A percentile compares a stretch with the other conserved stretches of the same genome.
These are phyloP conservation scores for Hippocampus guttulatus DNA, from an alignment of 2,113 vertebrate species.

Conservation along the genomic window DNA sequence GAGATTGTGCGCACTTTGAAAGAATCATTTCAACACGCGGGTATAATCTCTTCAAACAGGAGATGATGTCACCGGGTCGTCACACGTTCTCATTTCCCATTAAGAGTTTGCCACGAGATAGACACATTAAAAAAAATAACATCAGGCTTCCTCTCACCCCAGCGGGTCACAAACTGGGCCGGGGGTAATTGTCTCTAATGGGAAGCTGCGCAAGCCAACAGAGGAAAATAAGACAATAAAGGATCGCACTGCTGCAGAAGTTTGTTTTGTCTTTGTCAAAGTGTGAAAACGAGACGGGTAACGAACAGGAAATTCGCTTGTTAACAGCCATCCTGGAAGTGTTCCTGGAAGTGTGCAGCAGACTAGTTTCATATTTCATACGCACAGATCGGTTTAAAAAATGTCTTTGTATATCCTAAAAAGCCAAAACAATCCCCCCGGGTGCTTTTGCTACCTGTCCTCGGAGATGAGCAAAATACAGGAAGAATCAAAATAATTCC, in stretches of 20 bases:
- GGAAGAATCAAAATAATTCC: conserved; percentile 27
- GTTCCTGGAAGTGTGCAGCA: neutral
- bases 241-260: neutral
- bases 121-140: neutral
- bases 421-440: conserved; percentile 12
- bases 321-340: neutral
- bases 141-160: neutral
- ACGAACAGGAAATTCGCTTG: neutral
- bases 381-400: conserved; percentile 17
- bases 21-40: conserved; percentile 16
- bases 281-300: neutral
- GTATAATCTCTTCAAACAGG: conserved; percentile 27
- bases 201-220: neutral
- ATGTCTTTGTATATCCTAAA: conserved; percentile 19
- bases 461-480: conserved; percentile 25
- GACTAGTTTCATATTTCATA: neutral
- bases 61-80: conserved; percentile 1
- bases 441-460: conserved; percentile 13
- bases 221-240: neutral
- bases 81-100: conserved; percentile 12
- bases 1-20: conserved; percentile 4
- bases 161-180: neutral
- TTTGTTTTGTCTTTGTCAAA: conserved; percentile 12
- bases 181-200: conserved; percentile 16
- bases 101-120: neutral